Percentiles rank a stretch among this genome's conserved stretches.
phyloP scores from a whole-genome alignment of 2,888 invertebrate species.

The Cantharis lateralis region DNA sequence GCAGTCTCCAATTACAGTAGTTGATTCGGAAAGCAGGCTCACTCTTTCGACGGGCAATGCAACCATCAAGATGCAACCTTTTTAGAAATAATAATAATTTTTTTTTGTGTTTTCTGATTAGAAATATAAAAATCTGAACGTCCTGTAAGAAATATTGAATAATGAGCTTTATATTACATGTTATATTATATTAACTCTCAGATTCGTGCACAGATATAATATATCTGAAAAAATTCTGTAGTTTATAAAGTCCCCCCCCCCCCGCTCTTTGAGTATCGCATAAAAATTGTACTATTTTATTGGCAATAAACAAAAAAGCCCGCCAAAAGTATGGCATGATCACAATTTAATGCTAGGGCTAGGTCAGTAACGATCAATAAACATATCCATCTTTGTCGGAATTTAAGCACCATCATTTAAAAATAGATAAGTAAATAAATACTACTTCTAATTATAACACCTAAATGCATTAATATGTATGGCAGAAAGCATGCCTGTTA shows the following conservation, averaged over 20 bases:
- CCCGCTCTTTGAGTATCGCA: background rate
- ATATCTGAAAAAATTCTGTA: background rate
- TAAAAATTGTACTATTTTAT: background rate
- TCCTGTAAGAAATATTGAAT: background rate
- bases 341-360: background rate
- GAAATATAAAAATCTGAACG: background rate
- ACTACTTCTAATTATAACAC: background rate
- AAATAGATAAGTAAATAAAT: background rate
- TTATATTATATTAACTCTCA: background rate
- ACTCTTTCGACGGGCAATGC: background rate
- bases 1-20: background rate
- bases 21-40: background rate
- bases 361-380: conserved; percentile 2
- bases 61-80: background rate
- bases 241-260: background rate
- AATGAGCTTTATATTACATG: no score
- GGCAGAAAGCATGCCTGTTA: no score
- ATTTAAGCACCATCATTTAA: background rate
- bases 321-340: background rate
- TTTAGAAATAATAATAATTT: no score
- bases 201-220: background rate
- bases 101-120: background rate
- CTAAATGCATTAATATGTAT: no score
- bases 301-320: background rate
- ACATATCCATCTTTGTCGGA: background rate